Conservation (phyloP, 2,113 vertebrate genomes). For the Emydura subglobosa region DNA sequence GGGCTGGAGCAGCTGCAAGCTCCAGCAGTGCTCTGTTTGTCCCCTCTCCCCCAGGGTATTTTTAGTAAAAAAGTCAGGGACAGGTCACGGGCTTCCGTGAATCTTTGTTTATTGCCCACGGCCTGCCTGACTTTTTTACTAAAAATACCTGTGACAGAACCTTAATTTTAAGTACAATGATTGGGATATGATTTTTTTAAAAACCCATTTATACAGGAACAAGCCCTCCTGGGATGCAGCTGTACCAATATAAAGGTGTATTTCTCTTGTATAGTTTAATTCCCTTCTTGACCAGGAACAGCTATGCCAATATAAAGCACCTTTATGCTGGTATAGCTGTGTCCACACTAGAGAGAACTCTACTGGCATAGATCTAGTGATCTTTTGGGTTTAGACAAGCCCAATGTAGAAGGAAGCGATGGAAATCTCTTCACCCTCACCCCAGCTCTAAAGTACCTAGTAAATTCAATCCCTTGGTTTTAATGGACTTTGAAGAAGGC, state of each 20-base stretch:
- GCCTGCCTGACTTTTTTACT: too few relatives aligned
- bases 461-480: neutral
- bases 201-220: neutral
- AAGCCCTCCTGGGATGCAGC: neutral
- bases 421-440: neutral
- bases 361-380: neutral
- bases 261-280: neutral
- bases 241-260: neutral
- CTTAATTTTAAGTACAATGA: neutral
- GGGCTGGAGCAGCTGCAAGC: too few relatives aligned
- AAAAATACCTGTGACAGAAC: too few relatives aligned
- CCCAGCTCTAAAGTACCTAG: neutral
- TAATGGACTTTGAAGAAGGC: neutral
- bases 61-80: too few relatives aligned
- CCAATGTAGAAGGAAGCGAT: neutral
- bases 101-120: too few relatives aligned
- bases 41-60: too few relatives aligned
- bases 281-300: neutral
- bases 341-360: accelerated
- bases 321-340: accelerated
- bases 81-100: too few relatives aligned
- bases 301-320: neutral
- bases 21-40: too few relatives aligned
- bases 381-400: neutral
- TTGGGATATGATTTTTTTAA: neutral